These are phyloP conservation scores for Petrocephalus schoutedeni DNA, from an alignment of 2,797 vertebrate genomes.

Conservation along the genomic window DNA sequence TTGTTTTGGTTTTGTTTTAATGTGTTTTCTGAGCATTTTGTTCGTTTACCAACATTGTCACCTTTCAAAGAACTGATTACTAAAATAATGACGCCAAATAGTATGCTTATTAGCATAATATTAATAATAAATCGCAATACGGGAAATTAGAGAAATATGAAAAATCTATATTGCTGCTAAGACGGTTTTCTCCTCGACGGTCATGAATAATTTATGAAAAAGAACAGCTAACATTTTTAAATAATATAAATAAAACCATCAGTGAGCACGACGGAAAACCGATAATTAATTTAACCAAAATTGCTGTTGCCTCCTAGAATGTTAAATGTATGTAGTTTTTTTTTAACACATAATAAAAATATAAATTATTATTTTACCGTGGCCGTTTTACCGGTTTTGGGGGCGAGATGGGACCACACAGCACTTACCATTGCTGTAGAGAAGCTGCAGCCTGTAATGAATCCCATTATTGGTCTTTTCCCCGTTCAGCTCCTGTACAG, in stretches of 20 bases:
- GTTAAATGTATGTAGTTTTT: not conserved
- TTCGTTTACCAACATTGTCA: not conserved
- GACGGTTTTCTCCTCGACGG: not conserved
- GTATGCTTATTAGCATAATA: not conserved
- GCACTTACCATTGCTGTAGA: slow-evolving; percentile 93
- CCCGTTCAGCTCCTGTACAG: slow-evolving; percentile 80
- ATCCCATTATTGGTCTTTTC: slow-evolving; percentile 99
- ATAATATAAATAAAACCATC: not conserved
- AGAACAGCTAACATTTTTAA: not conserved
- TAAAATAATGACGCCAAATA: not conserved
- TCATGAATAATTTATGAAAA: not conserved
- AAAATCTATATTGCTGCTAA: not conserved
- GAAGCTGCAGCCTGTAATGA: slow-evolving; percentile 94
- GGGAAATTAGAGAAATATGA: not conserved
- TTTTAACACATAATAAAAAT: not conserved
- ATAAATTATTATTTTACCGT: not conserved
- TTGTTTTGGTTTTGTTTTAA: not conserved
- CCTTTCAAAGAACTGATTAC: not conserved
- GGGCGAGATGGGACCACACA: not conserved
- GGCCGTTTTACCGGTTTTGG: not conserved
- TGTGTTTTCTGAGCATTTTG: not conserved
- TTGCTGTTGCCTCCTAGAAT: not conserved
- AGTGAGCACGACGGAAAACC: not conserved
- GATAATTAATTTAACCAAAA: not conserved
- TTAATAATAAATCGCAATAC: not conserved